phyloP scores from a whole-genome alignment of 2,113 vertebrate species.

The Malurus elegans region DNA sequence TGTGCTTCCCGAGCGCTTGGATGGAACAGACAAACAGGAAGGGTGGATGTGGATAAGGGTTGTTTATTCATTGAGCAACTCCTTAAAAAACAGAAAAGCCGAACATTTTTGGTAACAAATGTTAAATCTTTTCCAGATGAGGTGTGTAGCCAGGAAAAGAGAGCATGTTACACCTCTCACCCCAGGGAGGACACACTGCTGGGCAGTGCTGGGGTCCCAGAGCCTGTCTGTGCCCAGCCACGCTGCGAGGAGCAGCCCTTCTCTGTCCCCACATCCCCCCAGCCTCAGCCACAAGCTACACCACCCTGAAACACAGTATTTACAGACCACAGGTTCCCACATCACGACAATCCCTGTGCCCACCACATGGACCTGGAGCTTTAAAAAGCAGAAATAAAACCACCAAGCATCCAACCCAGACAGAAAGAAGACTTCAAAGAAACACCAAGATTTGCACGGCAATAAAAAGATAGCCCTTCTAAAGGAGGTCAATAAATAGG shows the following conservation, averaged over 20 bases:
- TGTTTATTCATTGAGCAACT: conserved; percentile 72
- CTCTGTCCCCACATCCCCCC: not conserved
- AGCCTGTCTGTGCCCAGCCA: not conserved
- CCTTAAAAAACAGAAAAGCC: conserved; percentile 31
- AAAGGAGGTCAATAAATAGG: conserved; percentile 77
- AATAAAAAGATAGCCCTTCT: conserved; percentile 83
- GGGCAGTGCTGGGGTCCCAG: not conserved
- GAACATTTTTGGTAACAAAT: conserved; percentile 75
- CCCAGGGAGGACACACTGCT: not conserved
- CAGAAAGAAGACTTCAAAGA: not conserved
- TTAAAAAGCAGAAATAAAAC: conserved; percentile 33
- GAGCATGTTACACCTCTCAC: not conserved
- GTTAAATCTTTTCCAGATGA: conserved; percentile 54
- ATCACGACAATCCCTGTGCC: conserved; percentile 37
- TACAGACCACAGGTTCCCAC: conserved; percentile 58
- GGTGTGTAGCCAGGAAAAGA: not conserved
- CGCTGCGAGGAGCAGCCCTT: not conserved
- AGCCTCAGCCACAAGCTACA: conserved; percentile 29
- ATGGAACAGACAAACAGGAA: conserved; percentile 31
- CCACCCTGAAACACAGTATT: conserved; percentile 67
- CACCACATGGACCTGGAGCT: conserved; percentile 30
- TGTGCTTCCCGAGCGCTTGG: not conserved
- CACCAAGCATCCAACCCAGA: conserved; percentile 9
- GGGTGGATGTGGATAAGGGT: conserved; percentile 65
- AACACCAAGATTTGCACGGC: conserved; percentile 57